These are phyloP conservation scores for Sinosuthora webbiana DNA, from an alignment of 2,113 vertebrate species.

Conservation along the genomic window DNA sequence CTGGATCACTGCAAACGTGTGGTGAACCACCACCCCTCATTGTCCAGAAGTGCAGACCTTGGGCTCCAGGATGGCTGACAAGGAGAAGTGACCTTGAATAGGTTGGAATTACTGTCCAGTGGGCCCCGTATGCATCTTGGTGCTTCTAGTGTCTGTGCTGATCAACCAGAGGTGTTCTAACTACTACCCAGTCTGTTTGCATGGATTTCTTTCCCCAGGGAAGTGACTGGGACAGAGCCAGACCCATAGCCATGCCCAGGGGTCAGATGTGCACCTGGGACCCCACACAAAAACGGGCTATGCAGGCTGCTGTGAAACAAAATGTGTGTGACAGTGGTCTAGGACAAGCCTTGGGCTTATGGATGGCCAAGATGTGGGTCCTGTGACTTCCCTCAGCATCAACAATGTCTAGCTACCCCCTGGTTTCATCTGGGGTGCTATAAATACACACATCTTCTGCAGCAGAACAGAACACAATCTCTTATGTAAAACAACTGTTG, in stretches of 20 bases:
- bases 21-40: not conserved
- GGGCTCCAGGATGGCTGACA: not conserved
- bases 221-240: not conserved
- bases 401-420: not conserved
- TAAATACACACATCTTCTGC: not conserved
- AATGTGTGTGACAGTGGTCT: not conserved
- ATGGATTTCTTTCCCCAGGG: not conserved
- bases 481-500: not conserved
- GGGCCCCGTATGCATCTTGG: accelerated
- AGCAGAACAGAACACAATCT: not conserved
- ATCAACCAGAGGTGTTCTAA: not conserved
- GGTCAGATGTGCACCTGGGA: not conserved
- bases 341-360: not conserved
- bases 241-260: not conserved
- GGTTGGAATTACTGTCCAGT: not conserved
- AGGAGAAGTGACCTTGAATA: not conserved
- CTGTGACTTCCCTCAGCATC: not conserved
- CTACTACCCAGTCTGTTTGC: not conserved
- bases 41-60: not conserved
- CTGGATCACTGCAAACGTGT: not conserved
- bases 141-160: not conserved
- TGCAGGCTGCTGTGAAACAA: not conserved
- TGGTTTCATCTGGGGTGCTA: not conserved
- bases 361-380: not conserved
- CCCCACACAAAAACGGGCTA: not conserved